These are phyloP conservation scores for Phyllotis vaccarum DNA, from an alignment of 2,797 vertebrate species.

Conservation along the genomic window DNA sequence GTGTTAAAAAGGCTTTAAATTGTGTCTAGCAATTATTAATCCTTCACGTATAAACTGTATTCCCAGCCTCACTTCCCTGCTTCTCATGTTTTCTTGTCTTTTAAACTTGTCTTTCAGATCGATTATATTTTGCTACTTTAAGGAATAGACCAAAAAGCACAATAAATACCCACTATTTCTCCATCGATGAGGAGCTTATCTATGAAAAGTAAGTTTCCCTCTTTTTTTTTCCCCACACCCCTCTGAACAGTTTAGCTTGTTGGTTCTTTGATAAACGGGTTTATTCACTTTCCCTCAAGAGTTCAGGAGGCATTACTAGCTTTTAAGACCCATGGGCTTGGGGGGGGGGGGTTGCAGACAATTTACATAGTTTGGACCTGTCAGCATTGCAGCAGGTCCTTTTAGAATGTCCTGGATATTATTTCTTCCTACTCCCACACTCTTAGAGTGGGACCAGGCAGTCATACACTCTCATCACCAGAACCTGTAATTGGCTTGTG, in stretches of 20 bases:
- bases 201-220: slow-evolving; percentile 96
- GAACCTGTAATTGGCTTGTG: slow-evolving; percentile 43
- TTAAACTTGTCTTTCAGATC: slow-evolving; percentile 90
- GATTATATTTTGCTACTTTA: slow-evolving; percentile 97
- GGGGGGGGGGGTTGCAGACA: slow-evolving; percentile 7
- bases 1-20: slow-evolving; percentile 49
- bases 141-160: slow-evolving; percentile 97
- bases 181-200: slow-evolving; percentile 96
- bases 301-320: background rate
- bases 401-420: background rate
- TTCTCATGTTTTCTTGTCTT: slow-evolving; percentile 67
- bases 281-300: background rate
- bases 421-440: background rate
- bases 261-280: slow-evolving; percentile 48
- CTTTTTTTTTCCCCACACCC: background rate
- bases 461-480: background rate
- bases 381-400: background rate
- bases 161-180: slow-evolving; percentile 97
- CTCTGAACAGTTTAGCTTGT: background rate
- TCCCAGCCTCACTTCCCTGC: background rate
- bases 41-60: background rate
- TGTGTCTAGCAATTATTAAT: background rate
- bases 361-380: background rate
- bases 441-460: slow-evolving; percentile 21
- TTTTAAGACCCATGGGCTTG: background rate